Base-by-base conservation (phyloP, 2,113 vertebrate species). In the Bubo bubo region DNA sequence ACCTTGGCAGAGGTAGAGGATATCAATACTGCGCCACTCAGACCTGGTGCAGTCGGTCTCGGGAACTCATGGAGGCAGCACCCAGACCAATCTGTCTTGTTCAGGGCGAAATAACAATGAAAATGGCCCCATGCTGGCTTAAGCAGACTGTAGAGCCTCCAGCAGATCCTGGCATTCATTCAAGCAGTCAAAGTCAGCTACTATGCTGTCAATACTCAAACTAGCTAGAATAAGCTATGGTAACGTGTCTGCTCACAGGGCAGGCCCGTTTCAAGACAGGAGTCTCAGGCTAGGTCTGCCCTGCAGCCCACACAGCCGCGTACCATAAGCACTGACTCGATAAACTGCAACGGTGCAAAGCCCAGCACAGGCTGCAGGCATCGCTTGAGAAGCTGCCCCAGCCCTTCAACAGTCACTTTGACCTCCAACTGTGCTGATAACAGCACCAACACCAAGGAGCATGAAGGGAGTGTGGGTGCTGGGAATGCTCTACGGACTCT, bases 401-500 rank as follows among this genome's bases (percentile, higher is more conserved):
- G 67, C 39, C 56, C 71, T 34, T 8, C 49, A 8, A 37, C 71
- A 23, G 32, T 2, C n/a, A 68, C 27, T 59, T 32, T 12, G 14
- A 32, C 34, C 75, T 83, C 67, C 80, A 35, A 0, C 34, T 34
- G 45, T 32, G 39, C 88, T 66, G 55, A 4, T 77, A 30, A 49
- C 37, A 15, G 66, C 27, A 52, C 62, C 74, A 30, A 3, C 39
- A 30, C 20, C 55, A 6, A 13, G 63, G 32, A 63, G 8, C 1
- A 55, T 27, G 64, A n/a, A 41, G 55, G 32, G 16, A 45, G 4
- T 7, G 53, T 13, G 28, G 28, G 43, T 66, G 75, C 76, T 55
- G 59, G 80, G 28, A 50, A 37, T 39, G 74, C 35, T 71, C 8
- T 12, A 0, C 0, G 0, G 32, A 14, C 28, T 8, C 52, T 5